Percentiles rank a stretch among this genome's conserved stretches.
These are phyloP conservation scores for Bos indicus DNA, from an alignment of 2,113 vertebrate genomes.

Conservation along the genomic window DNA sequence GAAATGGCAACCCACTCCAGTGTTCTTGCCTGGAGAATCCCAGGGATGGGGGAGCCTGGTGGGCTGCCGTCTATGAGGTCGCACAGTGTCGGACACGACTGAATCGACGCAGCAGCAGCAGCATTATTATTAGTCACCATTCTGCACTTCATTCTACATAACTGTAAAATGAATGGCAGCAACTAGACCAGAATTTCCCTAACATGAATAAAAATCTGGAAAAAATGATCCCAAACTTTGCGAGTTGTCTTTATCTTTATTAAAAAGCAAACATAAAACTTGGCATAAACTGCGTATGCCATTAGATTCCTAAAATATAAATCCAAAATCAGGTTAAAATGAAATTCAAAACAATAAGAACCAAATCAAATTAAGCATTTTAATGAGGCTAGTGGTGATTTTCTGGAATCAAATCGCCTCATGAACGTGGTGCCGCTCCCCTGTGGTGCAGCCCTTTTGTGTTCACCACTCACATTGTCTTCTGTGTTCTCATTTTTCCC, in stretches of 20 bases:
- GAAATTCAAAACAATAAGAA: background rate
- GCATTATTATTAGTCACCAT: background rate
- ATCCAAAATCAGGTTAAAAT: background rate
- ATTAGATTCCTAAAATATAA: background rate
- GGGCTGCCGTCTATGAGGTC: too few relatives aligned
- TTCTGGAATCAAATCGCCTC: background rate
- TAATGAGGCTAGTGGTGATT: background rate
- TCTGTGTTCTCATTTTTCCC: background rate
- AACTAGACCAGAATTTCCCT: background rate
- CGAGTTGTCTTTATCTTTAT: background rate
- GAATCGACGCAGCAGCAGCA: too few relatives aligned
- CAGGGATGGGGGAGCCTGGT: too few relatives aligned
- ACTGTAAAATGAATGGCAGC: background rate
- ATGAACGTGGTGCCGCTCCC: background rate
- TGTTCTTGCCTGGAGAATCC: too few relatives aligned
- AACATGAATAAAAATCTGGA: background rate
- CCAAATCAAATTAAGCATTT: background rate
- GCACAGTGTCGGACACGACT: too few relatives aligned
- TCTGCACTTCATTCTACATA: background rate
- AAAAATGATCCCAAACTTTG: background rate
- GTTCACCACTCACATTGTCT: too few relatives aligned
- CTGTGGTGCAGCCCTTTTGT: accelerated
- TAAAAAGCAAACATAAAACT: background rate
- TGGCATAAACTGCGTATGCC: background rate
- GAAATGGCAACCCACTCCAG: too few relatives aligned